Conservation (phyloP, 2,888 invertebrate genomes). For the Uloborus plumipes region DNA sequence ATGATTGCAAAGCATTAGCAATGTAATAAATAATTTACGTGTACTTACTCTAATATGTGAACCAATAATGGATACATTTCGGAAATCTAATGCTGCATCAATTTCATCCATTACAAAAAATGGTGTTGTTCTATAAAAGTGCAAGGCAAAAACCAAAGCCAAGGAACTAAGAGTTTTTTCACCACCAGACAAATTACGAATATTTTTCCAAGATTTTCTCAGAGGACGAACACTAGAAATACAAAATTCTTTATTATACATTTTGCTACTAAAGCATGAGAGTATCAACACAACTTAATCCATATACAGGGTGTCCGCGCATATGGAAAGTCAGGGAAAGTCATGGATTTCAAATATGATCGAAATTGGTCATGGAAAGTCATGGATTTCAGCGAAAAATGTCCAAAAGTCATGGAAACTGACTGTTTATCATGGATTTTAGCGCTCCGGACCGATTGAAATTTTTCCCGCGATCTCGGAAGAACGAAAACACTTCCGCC, state of each 20-base stretch:
- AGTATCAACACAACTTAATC: too few species aligned
- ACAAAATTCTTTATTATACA: not conserved
- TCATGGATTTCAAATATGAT: too few species aligned
- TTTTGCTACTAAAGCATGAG: not conserved
- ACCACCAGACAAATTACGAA: constrained; percentile 96
- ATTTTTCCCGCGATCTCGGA: too few species aligned
- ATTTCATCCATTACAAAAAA: constrained; percentile 99
- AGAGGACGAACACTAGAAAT: constrained; percentile 90
- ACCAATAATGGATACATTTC: constrained; percentile 97
- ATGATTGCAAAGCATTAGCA: too few species aligned
- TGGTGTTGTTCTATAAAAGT: constrained; percentile 98
- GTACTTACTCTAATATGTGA: constrained; percentile 91
- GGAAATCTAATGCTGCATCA: constrained; percentile 97
- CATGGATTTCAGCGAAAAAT: too few species aligned
- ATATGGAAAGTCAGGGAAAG: too few species aligned
- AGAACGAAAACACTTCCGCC: too few species aligned
- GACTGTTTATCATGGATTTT: too few species aligned
- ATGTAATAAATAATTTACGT: not conserved
- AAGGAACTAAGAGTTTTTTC: constrained; percentile 98
- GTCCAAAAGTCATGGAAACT: too few species aligned
- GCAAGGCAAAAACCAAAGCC: constrained; percentile 95
- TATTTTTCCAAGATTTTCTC: constrained; percentile 98
- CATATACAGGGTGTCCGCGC: too few species aligned
- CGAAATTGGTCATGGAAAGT: too few species aligned
- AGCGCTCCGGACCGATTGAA: too few species aligned